Evolutionary conservation across 2,113 vertebrate species (phyloP), one percentile per base, ranked within the genome.

Genomic region (Corythaixoides concolor): DNA sequence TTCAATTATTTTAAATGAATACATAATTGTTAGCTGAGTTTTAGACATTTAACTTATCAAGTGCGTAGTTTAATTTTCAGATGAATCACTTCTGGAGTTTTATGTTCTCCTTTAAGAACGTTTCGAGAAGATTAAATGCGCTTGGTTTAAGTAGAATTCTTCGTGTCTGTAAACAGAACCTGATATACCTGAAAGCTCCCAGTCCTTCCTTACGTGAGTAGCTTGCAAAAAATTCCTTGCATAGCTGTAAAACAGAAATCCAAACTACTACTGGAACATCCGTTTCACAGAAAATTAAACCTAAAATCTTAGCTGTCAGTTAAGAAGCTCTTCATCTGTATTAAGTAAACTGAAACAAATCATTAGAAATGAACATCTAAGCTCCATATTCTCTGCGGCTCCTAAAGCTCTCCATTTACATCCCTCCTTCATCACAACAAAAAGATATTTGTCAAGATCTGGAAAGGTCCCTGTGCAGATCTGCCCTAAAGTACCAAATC

Each of bases 331-430:
- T 21, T 73, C 50, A 60, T 28, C 66, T 77, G 39, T 6, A 23
- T 2, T 8, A 60, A 82, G 47, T 7, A 41, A 50, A 69, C n/a
- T 58, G 84, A 49, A 56, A 3, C 39, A 73, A 37, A 45, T 16
- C 9, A 53, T 27, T 15, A 35, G 72, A 23, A 72, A 50, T 0
- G 5, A 89, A 23, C 39, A 56, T 2, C 59, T 12, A 53, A 6
- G 55, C 24, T n/a, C 15, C 70, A 7, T 3, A 6, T 26, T 41
- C 50, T 3, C 37, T 11, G 3, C 0, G 0, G 64, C 58, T 79
- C 91, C 77, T 26, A 3, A 20, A 52, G 66, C 28, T 58, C 39
- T 24, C 49, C 19, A 3, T 1, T 15, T 23, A 4, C 8, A 0
- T 35, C 47, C 47, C 56, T 72, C 52, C n/a, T 27, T 15, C 26